These are phyloP conservation scores for Lycaena phlaeas DNA, from an alignment of 2,888 invertebrate species.

Conservation along the genomic window DNA sequence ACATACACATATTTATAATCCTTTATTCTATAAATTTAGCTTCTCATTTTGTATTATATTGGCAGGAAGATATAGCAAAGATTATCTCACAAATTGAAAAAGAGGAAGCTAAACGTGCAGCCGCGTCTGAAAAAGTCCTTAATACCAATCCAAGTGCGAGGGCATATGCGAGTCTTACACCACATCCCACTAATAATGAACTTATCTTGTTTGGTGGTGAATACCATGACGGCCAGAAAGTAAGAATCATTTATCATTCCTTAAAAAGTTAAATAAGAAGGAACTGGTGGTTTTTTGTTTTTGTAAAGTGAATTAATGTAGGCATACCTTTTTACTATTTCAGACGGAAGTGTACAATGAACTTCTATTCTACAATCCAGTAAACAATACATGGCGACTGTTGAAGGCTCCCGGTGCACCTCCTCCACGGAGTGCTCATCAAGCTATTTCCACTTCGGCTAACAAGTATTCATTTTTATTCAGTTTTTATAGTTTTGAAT, in stretches of 20 bases:
- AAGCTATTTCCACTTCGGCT: constrained; percentile 82
- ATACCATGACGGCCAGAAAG: constrained; percentile 89
- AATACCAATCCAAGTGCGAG: constrained; percentile 80
- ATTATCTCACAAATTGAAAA: constrained; percentile 84
- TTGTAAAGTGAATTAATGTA: too few relatives aligned
- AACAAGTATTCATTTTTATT: too few relatives aligned
- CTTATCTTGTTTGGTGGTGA: constrained; percentile 94
- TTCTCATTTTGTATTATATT: too few relatives aligned
- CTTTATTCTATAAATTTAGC: too few relatives aligned
- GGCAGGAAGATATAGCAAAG: constrained; percentile 82
- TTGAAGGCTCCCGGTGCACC: constrained; percentile 89
- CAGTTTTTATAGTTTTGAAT: too few relatives aligned
- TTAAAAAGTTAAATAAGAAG: too few relatives aligned
- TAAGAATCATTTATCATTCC: constrained; percentile 32
- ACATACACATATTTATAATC: constrained; percentile 5
- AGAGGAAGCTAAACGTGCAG: constrained; percentile 80
- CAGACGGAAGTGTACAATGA: constrained; percentile 91
- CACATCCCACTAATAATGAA: constrained; percentile 89
- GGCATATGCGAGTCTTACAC: constrained; percentile 84
- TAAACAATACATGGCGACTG: constrained; percentile 84
- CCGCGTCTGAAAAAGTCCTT: constrained; percentile 76
- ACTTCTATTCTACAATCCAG: constrained; percentile 85
- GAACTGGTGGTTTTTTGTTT: too few relatives aligned
- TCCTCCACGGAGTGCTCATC: constrained; percentile 91
- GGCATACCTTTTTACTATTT: constrained; percentile 23